phyloP scores from a whole-genome alignment of 1,140 invertebrate species.

The Drosophila ficusphila region DNA sequence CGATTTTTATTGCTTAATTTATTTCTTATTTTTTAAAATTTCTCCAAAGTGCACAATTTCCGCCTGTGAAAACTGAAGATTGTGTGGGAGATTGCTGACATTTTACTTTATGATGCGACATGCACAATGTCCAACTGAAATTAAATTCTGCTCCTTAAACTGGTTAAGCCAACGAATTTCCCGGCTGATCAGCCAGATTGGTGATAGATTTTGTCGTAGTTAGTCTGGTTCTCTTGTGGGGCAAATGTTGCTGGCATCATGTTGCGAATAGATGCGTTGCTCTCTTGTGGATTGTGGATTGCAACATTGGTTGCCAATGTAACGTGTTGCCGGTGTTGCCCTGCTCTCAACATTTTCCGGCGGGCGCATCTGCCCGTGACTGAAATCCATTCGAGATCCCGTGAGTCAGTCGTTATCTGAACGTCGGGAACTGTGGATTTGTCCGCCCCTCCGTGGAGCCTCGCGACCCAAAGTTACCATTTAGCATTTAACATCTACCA shows the following conservation, averaged over 20 bases:
- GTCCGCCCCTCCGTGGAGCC: conserved; percentile 1
- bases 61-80: conserved; percentile 9
- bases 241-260: conserved; percentile 19
- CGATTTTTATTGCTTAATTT: too few species aligned
- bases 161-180: conserved; percentile 22
- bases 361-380: conserved; percentile 52
- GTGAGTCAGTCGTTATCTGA: conserved; percentile 76
- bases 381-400: conserved; percentile 43
- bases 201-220: background rate
- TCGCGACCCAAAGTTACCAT: background rate
- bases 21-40: background rate
- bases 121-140: conserved; percentile 25
- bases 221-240: background rate
- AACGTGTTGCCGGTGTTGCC: conserved; percentile 37
- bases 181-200: background rate
- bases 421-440: conserved; percentile 58
- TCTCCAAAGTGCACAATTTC: background rate
- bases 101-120: conserved; percentile 37
- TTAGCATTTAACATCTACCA: too few species aligned
- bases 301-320: conserved; percentile 60
- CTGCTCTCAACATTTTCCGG: conserved; percentile 50
- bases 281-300: conserved; percentile 56
- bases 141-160: conserved; percentile 6
- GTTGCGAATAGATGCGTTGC: background rate
- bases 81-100: conserved; percentile 32